These are phyloP conservation scores for Nixonia krombeini DNA, from an alignment of 1,140 invertebrate genomes.

Conservation along the genomic window DNA sequence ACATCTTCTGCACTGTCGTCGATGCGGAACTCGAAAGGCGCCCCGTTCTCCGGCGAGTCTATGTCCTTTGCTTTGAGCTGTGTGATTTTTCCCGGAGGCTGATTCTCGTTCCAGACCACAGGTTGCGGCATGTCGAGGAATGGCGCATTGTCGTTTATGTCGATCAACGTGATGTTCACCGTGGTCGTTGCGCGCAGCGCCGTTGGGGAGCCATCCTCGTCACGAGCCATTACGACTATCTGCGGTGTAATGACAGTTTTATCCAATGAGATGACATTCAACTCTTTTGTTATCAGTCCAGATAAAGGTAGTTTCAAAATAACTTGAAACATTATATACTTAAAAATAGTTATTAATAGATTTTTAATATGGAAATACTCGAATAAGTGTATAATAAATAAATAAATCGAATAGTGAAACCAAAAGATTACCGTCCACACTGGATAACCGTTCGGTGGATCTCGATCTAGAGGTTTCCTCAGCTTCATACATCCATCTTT, in stretches of 20 bases:
- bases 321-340: too few relatives aligned
- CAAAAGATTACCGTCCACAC: conserved; percentile 73
- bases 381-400: too few relatives aligned
- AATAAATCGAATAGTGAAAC: conserved; percentile 13
- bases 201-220: conserved; percentile 79
- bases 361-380: too few relatives aligned
- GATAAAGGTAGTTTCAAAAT: too few relatives aligned
- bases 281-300: too few relatives aligned
- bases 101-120: conserved; percentile 88
- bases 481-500: conserved; percentile 82
- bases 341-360: too few relatives aligned
- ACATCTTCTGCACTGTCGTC: conserved; percentile 78
- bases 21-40: conserved; percentile 83
- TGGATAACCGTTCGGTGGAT: conserved; percentile 86
- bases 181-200: conserved; percentile 76
- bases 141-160: conserved; percentile 93
- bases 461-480: conserved; percentile 87
- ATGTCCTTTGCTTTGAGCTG: conserved; percentile 83
- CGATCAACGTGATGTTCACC: conserved; percentile 82
- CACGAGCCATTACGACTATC: conserved; percentile 85
- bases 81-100: conserved; percentile 78
- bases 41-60: conserved; percentile 83
- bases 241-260: conserved; percentile 68
- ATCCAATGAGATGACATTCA: too few relatives aligned
- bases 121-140: conserved; percentile 84